Base-by-base conservation (phyloP, 2,888 invertebrate genomes). In the Zygothrica quintamaculata region DNA sequence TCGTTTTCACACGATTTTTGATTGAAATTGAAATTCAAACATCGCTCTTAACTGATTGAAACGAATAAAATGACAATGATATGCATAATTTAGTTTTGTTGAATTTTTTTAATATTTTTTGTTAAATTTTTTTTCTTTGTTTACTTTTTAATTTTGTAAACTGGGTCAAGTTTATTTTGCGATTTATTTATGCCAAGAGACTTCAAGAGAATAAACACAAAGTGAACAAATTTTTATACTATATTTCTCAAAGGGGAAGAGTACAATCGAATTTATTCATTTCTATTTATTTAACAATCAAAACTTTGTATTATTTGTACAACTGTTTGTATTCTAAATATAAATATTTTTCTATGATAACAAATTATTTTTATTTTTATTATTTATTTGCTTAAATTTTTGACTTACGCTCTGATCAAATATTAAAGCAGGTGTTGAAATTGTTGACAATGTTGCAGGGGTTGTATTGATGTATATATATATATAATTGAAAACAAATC, bases 151-250 rank as follows among this genome's bases (percentile, higher is more conserved):
- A n/a, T n/a, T n/a, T n/a, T n/a, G n/a, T 31, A 9, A 22, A 68
- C 51, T 81, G 70, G 79, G 81, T 81, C 85, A 81, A 81, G 81
- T 81, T 81, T 77, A 66, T 46, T 67, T 48, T 40, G 55, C 33
- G 44, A 40, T 51, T 48, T 51, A 36, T n/a, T 59, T 56, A 46
- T 34, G 57, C 40, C 65, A 55, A 74, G 55, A 59, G 68, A 71
- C 75, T 61, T 31, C 57, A 68, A 68, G 64, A 33, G 67, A 5
- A 31, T 47, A 16, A 18, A 11, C 42, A 56, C 44, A 55, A 6
- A 43, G 39, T 48, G 40, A 55, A 52, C n/a, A 48, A 47, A 37
- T 43, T 43, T 37, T 39, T 22, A 22, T 22, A 18, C 7, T 29
- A n/a, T n/a, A n/a, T 22, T 5, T 22, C 18, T 22, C 5, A 3